Base-by-base conservation (phyloP, 2,888 invertebrate genomes). In the Himalopsyche tibetana region DNA sequence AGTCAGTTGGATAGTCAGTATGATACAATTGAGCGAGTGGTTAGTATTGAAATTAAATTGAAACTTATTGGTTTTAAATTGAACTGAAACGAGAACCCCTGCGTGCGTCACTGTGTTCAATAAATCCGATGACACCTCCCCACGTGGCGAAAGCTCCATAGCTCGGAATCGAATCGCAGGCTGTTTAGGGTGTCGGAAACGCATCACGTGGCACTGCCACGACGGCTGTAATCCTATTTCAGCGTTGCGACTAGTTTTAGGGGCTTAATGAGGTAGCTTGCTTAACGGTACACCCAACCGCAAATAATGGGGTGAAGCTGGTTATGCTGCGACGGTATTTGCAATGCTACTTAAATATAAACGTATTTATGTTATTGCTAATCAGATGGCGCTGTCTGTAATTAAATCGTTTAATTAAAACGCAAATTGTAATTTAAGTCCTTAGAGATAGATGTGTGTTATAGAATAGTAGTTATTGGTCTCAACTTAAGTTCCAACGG, bases 141-240 rank as follows among this genome's bases (percentile, higher is more conserved):
- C 63, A 63, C 63, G 63, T 28, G 63, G 8, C 63, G 63, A 63
- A 63, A 19, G 63, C 63, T 63, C 28, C 11, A 11, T 9, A n/a
- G 63, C 63, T 63, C 19, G 63, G 19, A 63, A 63, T 63, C 28
- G 63, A n/a, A 63, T 63, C 63, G 63, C 63, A 63, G 19, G 63
- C 63, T 63, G 19, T 63, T 63, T 36, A 80, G 80, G 42, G 80
- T 19, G 40, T 38, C 36, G n/a, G 36, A 38, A 42, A n/a, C 80
- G 80, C 36, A 80, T 38, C 80, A 80, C 80, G 80, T 80, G 19
- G 80, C 80, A 8, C 11, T 15, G 8, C 40, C 80, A 38, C 40
- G 80, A 17, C 36, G 40, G n/a, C 38, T 42, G 80, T 80, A 80
- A 80, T 80, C 80, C 80, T 38, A 79, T 79, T 79, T 38, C 80